Evolutionary conservation across 2,888 invertebrate genomes (phyloP), one percentile per base, ranked within the genome.

Genomic region (Drosophila picticornis): DNA sequence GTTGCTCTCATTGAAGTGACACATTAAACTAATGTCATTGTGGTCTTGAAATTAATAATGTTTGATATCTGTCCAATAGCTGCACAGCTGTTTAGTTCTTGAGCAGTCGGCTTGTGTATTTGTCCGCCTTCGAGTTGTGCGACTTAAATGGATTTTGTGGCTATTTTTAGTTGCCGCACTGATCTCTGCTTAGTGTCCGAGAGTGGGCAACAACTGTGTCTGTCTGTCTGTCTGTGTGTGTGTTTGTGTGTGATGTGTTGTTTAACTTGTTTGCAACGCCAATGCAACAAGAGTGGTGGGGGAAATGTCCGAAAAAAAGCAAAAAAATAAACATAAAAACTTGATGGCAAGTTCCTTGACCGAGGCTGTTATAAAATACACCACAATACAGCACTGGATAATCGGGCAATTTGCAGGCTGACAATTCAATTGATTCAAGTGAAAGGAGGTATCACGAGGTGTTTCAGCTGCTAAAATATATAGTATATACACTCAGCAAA

Each of bases 331-430:
- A n/a, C n/a, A n/a, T 27, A 53, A 13, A 56, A 70, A 68, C 25
- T 68, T 57, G 68, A 51, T 31, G 61, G 29, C 56, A 83, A 60
- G 84, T 84, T 84, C 84, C 89, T 84, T 84, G 84, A 84, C 87
- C 83, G 51, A 62, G 48, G 51, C 65, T 51, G 63, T 74, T 61
- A 65, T 51, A 62, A 69, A 58, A 66, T 48, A 56, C 50, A 61
- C 34, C 55, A 66, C 56, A 76, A 77, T 72, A 71, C 52, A 52
- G 53, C 32, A 46, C 60, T 66, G 57, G 68, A 72, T 77, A 79
- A 79, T 73, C 78, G 77, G 58, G 38, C 81, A 81, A 79, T 79
- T 79, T 81, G 69, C 69, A 73, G 77, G 73, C 77, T 79, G 81
- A 70, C 79, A 81, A 81, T 79, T 81, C 79, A 79, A 77, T 79